Base-by-base conservation (phyloP, 1,140 invertebrate species). In the Varroa destructor region DNA sequence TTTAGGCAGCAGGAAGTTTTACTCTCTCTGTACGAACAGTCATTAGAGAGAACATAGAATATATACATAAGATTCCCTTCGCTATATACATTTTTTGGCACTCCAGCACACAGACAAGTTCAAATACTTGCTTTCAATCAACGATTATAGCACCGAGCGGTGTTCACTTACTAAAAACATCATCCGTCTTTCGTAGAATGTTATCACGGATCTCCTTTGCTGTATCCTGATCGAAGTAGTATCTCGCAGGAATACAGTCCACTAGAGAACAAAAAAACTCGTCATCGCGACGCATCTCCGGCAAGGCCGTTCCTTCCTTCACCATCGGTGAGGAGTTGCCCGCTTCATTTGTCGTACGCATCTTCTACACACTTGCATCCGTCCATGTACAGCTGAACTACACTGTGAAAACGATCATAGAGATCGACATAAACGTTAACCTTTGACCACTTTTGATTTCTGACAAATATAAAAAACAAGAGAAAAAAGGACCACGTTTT, bases 141-240 rank as follows among this genome's bases (percentile, higher is more conserved):
- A 25, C 25, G 25, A 25, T 25, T 25, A 25, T 25, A 25, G 25
- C 25, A 25, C 25, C 25, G 25, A 25, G 25, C 25, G 25, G 25
- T 25, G 25, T 25, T 25, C 79, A 55, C 79, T 78, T 46, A 81
- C 72, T 74, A 75, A 72, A 51, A 71, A 43, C 43, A 25, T 37
- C n/a, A 36, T 46, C 43, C 4, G 51, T 73, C 37, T n/a, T 51
- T 51, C 73, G n/a, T 37, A 10, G 43, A 40, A 71, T 54, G 2
- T 67, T 46, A 6, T 56, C 40, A 12, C 56, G 43, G 37, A 67
- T 67, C 61, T 67, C 61, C n/a, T 74, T 57, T 71, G 73, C 57
- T 56, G 71, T 67, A 57, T 70, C 72, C 12, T 74, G 55, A 74
- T 73, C 55, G 12, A 72, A 73, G 10, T 74, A 73, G 36, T 72